phyloP scores from a whole-genome alignment of 2,888 invertebrate genomes.

The Habroteleia sp. region DNA sequence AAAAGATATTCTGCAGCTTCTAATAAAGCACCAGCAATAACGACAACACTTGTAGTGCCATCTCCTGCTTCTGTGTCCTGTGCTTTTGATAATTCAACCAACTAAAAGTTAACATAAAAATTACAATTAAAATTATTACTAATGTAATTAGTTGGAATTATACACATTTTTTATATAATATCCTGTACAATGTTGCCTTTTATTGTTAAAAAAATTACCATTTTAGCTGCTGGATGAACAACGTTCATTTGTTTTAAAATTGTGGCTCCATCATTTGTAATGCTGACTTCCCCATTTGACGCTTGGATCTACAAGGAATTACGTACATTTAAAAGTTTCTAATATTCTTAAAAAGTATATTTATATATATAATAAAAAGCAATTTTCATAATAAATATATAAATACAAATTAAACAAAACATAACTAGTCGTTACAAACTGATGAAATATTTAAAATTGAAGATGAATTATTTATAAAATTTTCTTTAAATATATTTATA shows the following conservation, averaged over 20 bases:
- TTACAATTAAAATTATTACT: constrained; percentile 1
- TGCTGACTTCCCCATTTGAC: constrained; percentile 98
- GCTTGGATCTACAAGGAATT: constrained; percentile 92
- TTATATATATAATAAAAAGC: constrained; percentile 3
- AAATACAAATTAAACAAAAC: no score
- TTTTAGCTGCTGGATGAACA: constrained; percentile 98
- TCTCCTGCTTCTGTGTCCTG: constrained; percentile 99
- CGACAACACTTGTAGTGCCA: constrained; percentile 99
- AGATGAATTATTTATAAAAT: no score
- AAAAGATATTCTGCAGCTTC: constrained; percentile 97
- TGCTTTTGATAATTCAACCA: constrained; percentile 98
- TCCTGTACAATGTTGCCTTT: no score
- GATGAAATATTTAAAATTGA: no score
- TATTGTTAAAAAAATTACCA: no score
- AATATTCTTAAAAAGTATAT: no score
- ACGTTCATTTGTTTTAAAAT: constrained; percentile 99
- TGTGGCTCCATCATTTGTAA: constrained; percentile 99
- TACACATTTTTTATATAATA: no score
- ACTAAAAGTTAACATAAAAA: constrained; percentile 82
- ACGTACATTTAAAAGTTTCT: no score
- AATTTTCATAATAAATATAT: no score
- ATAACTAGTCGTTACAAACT: no score
- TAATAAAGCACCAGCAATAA: constrained; percentile 96
- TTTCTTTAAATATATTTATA: no score
- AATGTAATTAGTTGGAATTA: no score